Conservation (phyloP, 2,888 invertebrate genomes). For the Zhengitettix transpicula region DNA sequence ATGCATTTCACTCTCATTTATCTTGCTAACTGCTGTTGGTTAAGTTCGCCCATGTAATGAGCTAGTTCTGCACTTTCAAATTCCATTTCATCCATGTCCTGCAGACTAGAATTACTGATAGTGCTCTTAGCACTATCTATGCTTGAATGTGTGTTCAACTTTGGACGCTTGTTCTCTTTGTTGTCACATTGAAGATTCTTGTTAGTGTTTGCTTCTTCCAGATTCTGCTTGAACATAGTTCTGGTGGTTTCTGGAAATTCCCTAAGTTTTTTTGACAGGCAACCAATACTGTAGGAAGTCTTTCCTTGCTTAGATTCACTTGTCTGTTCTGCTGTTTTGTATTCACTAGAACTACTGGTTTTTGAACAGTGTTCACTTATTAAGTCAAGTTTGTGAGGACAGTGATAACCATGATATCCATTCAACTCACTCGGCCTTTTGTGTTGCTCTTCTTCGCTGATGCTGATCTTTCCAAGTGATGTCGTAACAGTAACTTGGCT, state of each 20-base stretch:
- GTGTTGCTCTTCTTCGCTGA: conserved; percentile 2
- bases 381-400: background rate
- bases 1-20: background rate
- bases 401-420: background rate
- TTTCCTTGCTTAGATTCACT: background rate
- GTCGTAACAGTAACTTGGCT: conserved; percentile 22
- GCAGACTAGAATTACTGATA: conserved; percentile 60
- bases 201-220: background rate
- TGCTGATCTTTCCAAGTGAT: conserved; percentile 18
- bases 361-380: background rate
- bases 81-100: conserved; percentile 50
- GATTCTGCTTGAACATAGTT: conserved; percentile 16
- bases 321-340: background rate
- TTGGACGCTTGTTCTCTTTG: background rate
- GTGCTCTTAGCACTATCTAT: conserved; percentile 30
- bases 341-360: background rate
- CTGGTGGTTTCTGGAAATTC: conserved; percentile 22
- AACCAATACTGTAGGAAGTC: background rate
- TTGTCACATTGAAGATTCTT: background rate
- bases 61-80: conserved; percentile 50
- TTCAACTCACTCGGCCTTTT: background rate
- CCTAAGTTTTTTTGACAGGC: conserved; percentile 18
- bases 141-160: conserved; percentile 32
- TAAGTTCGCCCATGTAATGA: conserved; percentile 47
- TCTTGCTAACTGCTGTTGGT: conserved; percentile 21